Evolutionary conservation across 2,113 vertebrate species (phyloP).

Genomic region (Entosphenus tridentatus): DNA sequence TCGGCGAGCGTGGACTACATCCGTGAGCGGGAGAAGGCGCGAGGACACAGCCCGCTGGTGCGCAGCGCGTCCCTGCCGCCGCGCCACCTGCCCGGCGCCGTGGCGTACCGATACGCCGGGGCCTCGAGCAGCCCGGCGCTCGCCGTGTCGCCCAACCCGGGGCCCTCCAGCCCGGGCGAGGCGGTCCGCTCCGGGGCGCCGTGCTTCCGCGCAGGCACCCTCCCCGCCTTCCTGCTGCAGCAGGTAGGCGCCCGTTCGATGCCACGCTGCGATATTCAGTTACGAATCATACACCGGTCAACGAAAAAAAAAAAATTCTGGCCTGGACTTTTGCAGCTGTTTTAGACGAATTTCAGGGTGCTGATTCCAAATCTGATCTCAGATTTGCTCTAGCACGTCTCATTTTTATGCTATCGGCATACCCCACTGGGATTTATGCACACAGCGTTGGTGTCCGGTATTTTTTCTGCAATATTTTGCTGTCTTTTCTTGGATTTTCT

Average conservation of each 20-base stretch:
- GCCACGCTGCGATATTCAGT: too few species aligned
- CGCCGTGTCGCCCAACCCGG: not conserved
- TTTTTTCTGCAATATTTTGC: too few species aligned
- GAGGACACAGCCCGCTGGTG: constrained; percentile 3
- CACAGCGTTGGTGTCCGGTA: too few species aligned
- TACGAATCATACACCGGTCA: too few species aligned
- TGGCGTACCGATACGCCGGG: not conserved
- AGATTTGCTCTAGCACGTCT: too few species aligned
- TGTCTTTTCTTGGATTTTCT: too few species aligned
- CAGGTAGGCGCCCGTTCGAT: not conserved
- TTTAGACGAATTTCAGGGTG: too few species aligned
- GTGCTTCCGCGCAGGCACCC: not conserved
- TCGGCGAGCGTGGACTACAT: constrained; percentile 5
- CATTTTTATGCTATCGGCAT: too few species aligned
- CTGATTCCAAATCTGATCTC: too few species aligned
- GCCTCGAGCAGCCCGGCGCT: not conserved
- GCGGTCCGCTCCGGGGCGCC: not conserved
- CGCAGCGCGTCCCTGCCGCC: constrained; percentile 2
- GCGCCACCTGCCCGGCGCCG: not conserved
- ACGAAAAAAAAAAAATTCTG: too few species aligned
- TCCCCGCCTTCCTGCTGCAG: not conserved
- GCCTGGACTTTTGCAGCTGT: too few species aligned
- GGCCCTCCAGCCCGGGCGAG: not conserved
- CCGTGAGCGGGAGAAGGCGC: not conserved
- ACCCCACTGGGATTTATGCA: too few species aligned